Evolutionary conservation across 2,113 vertebrate species (phyloP).

Genomic region (Ageneiosus marmoratus): DNA sequence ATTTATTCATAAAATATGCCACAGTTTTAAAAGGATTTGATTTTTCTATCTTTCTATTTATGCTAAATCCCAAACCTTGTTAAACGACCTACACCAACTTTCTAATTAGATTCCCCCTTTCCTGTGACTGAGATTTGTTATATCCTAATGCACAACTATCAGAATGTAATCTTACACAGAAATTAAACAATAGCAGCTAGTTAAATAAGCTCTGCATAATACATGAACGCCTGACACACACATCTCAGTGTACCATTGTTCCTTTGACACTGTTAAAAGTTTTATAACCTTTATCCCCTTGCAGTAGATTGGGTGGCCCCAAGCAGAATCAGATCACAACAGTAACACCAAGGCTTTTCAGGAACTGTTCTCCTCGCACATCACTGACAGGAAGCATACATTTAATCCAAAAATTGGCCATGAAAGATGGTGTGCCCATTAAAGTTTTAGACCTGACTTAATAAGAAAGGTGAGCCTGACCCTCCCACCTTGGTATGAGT

Average conservation of each 20-base stretch:
- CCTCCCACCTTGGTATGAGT: slow-evolving; percentile 72
- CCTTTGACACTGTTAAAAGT: slow-evolving; percentile 65
- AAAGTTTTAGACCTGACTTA: slow-evolving; percentile 75
- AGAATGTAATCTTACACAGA: slow-evolving; percentile 42
- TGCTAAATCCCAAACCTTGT: neutral
- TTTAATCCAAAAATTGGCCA: neutral
- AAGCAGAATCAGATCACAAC: slow-evolving; percentile 44
- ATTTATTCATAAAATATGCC: too few relatives aligned
- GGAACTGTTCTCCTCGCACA: neutral
- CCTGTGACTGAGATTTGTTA: slow-evolving; percentile 47
- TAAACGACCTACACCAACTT: neutral
- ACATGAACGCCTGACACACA: slow-evolving; percentile 61
- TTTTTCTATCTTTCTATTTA: slow-evolving; percentile 11
- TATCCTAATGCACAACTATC: slow-evolving; percentile 17
- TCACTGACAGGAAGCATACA: neutral
- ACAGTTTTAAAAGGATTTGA: neutral
- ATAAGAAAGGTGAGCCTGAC: slow-evolving; percentile 77
- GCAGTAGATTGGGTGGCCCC: slow-evolving; percentile 60
- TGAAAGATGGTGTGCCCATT: slow-evolving; percentile 69
- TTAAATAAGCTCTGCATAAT: slow-evolving; percentile 65
- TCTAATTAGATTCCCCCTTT: slow-evolving; percentile 6
- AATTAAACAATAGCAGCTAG: slow-evolving; percentile 45
- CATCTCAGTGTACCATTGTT: slow-evolving; percentile 65
- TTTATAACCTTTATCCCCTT: slow-evolving; percentile 63
- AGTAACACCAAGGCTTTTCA: slow-evolving; percentile 13